phyloP scores from a whole-genome alignment of 2,797 vertebrate genomes.

The Notolabrus celidotus region DNA sequence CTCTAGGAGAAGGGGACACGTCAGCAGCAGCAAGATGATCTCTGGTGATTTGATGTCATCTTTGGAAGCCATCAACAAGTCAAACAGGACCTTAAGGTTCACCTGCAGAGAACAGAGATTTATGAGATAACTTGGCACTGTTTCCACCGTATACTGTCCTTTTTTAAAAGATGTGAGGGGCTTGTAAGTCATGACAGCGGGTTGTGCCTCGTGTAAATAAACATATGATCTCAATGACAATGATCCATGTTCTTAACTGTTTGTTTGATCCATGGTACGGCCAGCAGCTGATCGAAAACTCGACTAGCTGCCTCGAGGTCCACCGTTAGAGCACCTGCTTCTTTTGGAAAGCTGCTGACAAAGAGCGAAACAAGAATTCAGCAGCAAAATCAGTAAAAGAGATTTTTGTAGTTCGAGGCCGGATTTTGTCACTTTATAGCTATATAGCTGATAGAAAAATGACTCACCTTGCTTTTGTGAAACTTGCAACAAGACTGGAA shows the following conservation, averaged over 20 bases:
- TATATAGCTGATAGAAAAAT: background rate
- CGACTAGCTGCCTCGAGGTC: slow-evolving; percentile 73
- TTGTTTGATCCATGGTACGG: slow-evolving; percentile 73
- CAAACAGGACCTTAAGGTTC: slow-evolving; percentile 6
- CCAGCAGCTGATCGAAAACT: slow-evolving; percentile 72
- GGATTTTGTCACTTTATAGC: background rate
- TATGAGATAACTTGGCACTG: background rate
- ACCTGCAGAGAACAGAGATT: slow-evolving; percentile 54
- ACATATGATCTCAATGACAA: background rate
- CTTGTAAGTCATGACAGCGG: background rate
- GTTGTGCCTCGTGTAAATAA: background rate
- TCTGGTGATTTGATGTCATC: slow-evolving; percentile 77
- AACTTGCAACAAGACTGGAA: slow-evolving; percentile 82
- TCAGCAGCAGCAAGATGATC: slow-evolving; percentile 75
- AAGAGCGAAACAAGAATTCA: background rate
- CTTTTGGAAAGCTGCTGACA: slow-evolving; percentile 44
- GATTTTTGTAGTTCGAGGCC: background rate
- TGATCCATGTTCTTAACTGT: slow-evolving; percentile 54
- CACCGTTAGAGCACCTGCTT: slow-evolving; percentile 57
- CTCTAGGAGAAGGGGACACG: slow-evolving; percentile 70
- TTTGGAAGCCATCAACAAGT: background rate
- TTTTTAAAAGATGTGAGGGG: background rate
- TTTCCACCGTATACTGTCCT: too few species aligned
- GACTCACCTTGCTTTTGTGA: slow-evolving; percentile 76
- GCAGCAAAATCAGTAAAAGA: background rate